Base-by-base conservation (phyloP, 2,888 invertebrate genomes). In the Cantharis rustica region DNA sequence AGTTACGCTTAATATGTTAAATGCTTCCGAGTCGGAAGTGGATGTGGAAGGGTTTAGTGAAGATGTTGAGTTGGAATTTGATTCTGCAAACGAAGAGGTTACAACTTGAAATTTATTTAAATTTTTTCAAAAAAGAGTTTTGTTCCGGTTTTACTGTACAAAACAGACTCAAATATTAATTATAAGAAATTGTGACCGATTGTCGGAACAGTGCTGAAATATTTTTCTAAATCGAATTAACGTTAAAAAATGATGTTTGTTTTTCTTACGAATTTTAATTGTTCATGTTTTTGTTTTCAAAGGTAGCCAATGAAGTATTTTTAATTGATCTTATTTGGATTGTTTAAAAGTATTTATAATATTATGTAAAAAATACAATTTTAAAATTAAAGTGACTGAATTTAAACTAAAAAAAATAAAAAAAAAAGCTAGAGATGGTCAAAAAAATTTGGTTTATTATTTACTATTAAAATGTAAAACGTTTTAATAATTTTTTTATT, bases 1-100 rank as follows among this genome's bases (percentile, higher is more conserved):
- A 91, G 95, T 97, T 76, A 97, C 97, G 1, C 89, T 98, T 2
- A 98, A 98, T 86, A 97, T 97, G 92, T 89, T 98, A 73, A 98
- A 98, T 89, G 96, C 97, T 0, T 93, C 95, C 31, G 97, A 96
- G 88, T 93, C 94, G 68, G 97, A 97, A 88, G 96, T 96, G 75
- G 97, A 97, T 87, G 95, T 95, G 13, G 96, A 96, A 87, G 93
- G 94, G 76, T 89, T 96, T 80, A 92, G 92, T 78, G 93, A 94
- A 86, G 93, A 95, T 87, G 95, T 95, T 0, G 96, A 96, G 87
- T 89, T 96, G 79, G 95, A 96, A 84, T 96, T 95, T 89, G 94
- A 95, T 85, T 92, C 94, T 10, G 91, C 92, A 47, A 92, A 92
- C 71, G 95, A 95, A 85, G 95, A 95, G 89, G 95, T 95, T 74